phyloP scores from a whole-genome alignment of 2,797 vertebrate genomes.

The Dicrostonyx torquatus region DNA sequence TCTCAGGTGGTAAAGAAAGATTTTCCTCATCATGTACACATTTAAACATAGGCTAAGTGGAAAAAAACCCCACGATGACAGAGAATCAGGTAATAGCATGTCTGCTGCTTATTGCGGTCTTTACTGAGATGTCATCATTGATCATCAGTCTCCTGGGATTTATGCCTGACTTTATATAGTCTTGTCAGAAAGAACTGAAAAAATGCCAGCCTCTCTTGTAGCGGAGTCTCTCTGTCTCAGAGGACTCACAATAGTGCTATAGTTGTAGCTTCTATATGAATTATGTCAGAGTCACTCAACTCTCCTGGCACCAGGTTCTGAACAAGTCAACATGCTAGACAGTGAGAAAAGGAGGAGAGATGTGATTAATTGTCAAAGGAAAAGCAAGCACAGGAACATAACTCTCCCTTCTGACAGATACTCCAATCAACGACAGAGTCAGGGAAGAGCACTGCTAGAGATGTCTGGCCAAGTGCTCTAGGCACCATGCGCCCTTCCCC shows the following conservation, averaged over 20 bases:
- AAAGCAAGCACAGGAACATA: constrained; percentile 9
- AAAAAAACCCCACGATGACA: constrained; percentile 34
- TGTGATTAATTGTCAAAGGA: constrained; percentile 63
- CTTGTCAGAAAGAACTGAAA: constrained; percentile 71
- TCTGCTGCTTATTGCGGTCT: neutral
- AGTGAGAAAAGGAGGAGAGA: constrained; percentile 39
- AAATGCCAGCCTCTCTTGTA: constrained; percentile 39
- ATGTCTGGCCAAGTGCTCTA: constrained; percentile 25
- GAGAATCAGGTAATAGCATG: neutral
- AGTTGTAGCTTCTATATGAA: constrained; percentile 59
- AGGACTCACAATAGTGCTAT: constrained; percentile 29
- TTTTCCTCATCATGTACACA: neutral
- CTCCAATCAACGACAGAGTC: neutral
- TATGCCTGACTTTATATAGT: constrained; percentile 9
- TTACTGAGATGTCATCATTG: constrained; percentile 56
- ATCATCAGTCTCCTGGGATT: constrained; percentile 59
- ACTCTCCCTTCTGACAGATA: constrained; percentile 54
- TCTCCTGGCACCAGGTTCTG: constrained; percentile 40
- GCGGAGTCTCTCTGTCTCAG: neutral
- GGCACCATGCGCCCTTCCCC: constrained; percentile 29
- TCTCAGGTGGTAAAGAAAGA: neutral
- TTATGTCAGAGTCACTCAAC: constrained; percentile 64
- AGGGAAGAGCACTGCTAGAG: constrained; percentile 2
- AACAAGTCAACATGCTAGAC: constrained; percentile 54
- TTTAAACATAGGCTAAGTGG: constrained; percentile 5